Base-by-base conservation (phyloP, 1,140 invertebrate genomes). In the Listronotus oregonensis region DNA sequence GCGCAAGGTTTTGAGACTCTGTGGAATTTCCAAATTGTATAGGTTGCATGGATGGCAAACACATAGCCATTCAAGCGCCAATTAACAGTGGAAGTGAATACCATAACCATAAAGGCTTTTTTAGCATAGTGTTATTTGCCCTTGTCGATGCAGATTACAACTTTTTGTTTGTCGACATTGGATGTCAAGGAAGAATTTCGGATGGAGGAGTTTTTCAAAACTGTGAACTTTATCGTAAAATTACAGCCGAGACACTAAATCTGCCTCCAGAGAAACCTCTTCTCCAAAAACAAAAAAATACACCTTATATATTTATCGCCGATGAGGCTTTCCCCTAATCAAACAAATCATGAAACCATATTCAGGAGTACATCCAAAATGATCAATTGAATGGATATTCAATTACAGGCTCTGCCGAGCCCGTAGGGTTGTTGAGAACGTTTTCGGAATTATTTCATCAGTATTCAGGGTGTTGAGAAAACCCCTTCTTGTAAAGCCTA, bases 261-360 rank as follows among this genome's bases (percentile, higher is more conserved):
- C 39, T 68, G 21, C 66, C 69, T 32, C 21, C 12, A 37, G 7
- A 11, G 9, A 27, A 40, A 57, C 11, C 32, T 37, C 54, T 75
- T 37, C 68, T 54, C 61, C 61, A 61, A 62, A 56, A 67, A 68
- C 51, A 61, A 47, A 49, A 65, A 21, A 31, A 40, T 32, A 40
- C 68, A 12, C 70, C 66, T 44, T 73, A 54, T 40, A 49, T 73
- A 31, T 65, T 73, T 55, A 63, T 83, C 31, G 64, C 66, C 43
- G 69, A 73, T 65, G 57, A 68, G 67, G 68, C 70, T 6, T 75
- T 75, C 60, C 77, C 18, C 63, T 83, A 54, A 69, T 60, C 59
- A 50, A 34, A 27, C 34, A 77, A 46, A 47, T 80, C 11, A 75
- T 80, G 71, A 78, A 79, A 57, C 80, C 81, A 44, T 82, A 73